Evolutionary conservation across 2,888 invertebrate genomes (phyloP), one percentile per base, ranked within the genome.

Genomic region (Pediacus dermestoides): DNA sequence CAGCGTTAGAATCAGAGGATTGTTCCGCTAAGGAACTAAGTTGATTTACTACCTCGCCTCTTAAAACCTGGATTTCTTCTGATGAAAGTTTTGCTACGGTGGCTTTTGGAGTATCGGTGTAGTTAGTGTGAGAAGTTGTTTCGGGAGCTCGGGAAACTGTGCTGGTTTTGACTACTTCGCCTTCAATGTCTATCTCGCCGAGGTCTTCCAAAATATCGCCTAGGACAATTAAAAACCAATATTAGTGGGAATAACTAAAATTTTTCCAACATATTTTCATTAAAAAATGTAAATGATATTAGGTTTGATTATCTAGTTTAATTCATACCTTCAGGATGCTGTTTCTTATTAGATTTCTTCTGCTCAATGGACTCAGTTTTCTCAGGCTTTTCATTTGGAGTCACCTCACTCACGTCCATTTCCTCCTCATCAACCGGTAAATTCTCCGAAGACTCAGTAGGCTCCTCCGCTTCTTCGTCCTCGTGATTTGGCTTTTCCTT

Each of bases 71-170:
- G n/a, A 73, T 57, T 52, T 74, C 72, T 42, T 69, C 57, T 4
- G 61, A 44, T 1, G 61, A 54, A 12, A 61, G 50, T 45, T 55
- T 53, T 45, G 46, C 40, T 53, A 46, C 52, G 10, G 40, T 46
- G 6, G 37, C 54, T 22, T 58, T 50, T 22, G 36, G 38, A 13
- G 60, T 43, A 13, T 56, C 55, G 13, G 57, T 61, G 36, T 69
- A 61, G 12, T 72, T 72, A 1, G 90, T 91, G 63, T 90, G 87
- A 53, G 88, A 86, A 1, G 81, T 79, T 1, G 88, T 84, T 11
- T 88, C 88, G 0, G 66, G 65, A 22, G 82, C 84, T 46, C 92
- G 74, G 0, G 75, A 70, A 8, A 82, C 88, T 1, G 70, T 76
- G 37, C 70, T 63, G 0, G 93, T 93, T 34, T 72, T 62, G 0